Evolutionary conservation across 2,888 invertebrate species (phyloP), one percentile per base, ranked within the genome.

Genomic region (Troglohyphantes excavatus): DNA sequence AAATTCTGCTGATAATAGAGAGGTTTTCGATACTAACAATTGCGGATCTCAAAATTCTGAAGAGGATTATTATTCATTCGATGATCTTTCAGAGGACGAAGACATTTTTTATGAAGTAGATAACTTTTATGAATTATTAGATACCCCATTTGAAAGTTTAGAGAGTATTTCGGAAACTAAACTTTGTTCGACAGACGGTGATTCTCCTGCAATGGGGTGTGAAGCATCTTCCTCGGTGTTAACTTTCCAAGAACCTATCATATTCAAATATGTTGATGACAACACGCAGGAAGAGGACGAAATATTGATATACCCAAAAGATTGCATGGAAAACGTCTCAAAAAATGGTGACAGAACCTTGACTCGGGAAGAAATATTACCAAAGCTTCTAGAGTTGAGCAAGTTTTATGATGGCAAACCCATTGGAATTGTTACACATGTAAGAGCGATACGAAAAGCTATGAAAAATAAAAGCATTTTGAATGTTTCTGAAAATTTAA

Each of bases 371-470:
- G 43, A 83, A 63, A n/a, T 26, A 2, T 17, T 70, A 2, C 59
- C 33, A 21, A 43, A 63, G 26, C 39, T 83, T 2, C 7, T 72
- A 17, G 43, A 26, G 33, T 43, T 21, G 26, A 72, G 83, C 63
- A 72, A 26, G 26, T n/a, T n/a, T n/a, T 83, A 83, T 26, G 72
- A 26, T 5, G 83, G 63, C 33, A 63, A 72, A 27, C 72, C 83
- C 7, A 53, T 83, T 21, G 63, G 83, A n/a, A 63, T 83, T 6
- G 21, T 83, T 61, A 63, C 29, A 0, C 23, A 72, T 26, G 26
- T 83, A 21, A 46, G n/a, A 72, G 39, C 59, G 5, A 63, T 11
- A 19, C 29, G 27, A 59, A 75, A 19, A 19, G 21, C n/a, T 59
- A 27, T 63, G n/a, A 13, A 23, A 13, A 29, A 75, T 53, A n/a